Evolutionary conservation across 2,113 vertebrate species (phyloP), one percentile per base, ranked within the genome.

Genomic region (Takifugu bimaculatus): DNA sequence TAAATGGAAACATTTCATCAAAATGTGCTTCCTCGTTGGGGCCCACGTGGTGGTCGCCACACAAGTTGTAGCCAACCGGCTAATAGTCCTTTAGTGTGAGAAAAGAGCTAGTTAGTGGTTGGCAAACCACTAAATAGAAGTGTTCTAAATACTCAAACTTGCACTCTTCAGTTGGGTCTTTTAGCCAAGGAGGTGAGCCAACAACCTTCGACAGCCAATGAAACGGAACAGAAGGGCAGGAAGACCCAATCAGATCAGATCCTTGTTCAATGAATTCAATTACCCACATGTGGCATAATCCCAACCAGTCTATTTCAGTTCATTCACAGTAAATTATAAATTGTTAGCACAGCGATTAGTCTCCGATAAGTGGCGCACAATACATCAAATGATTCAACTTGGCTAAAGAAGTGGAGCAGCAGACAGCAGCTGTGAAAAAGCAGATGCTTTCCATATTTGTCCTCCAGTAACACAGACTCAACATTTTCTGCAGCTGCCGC

Each of bases 401-500:
- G 53, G 54, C 55, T 20, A 26, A 28, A 68, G 43, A 56, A 50
- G 39, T 20, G 14, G 4, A 68, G 59, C 69, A 55, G 66, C 63
- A 63, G 78, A 68, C 63, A 57, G 70, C 68, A 73, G 64, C 62
- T 81, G 75, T 55, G 58, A 71, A 62, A 70, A 75, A 68, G 57
- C 75, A 68, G 69, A 79, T 82, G 79, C 68, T 64, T 68, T 74
- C 54, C 35, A 63, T 61, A 66, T 75, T 60, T 70, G 59, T 75
- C 57, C 75, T 61, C 15, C 45, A 5, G 63, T 77, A 70, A 75
- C 64, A 75, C 75, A 77, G 55, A 68, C 54, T 70, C 57, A 39
- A 75, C 68, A 42, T 45, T 73, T 77, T 81, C 49, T 57, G 59
- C 79, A 74, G 76, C 81, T 82, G 81, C 66, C 75, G 78, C 70